Conservation (phyloP, 2,113 vertebrate species). For the Ochotona curzoniae region DNA sequence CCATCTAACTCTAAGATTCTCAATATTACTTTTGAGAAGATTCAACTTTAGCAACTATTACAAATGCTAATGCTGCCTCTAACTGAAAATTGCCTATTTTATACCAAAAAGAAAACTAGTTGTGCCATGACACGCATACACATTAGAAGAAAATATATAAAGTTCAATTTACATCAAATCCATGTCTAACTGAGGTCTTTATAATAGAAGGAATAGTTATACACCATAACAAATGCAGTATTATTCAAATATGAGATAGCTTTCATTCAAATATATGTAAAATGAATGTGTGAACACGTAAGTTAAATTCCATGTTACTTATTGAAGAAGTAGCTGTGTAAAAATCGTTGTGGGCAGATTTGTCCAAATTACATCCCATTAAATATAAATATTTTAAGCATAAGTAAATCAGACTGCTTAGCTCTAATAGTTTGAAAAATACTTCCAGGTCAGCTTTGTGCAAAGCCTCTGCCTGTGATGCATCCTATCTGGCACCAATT, state of each 20-base stretch:
- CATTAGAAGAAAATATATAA: neutral
- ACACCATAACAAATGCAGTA: neutral
- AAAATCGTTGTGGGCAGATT: neutral
- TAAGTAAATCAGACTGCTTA: constrained; percentile 15
- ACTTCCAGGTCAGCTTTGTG: too few relatives aligned
- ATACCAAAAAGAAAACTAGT: constrained; percentile 32
- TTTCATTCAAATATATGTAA: constrained; percentile 40
- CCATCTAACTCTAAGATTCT: constrained; percentile 54
- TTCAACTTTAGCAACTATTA: constrained; percentile 36
- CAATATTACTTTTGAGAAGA: constrained; percentile 43
- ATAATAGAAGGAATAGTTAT: neutral
- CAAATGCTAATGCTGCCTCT: constrained; percentile 14
- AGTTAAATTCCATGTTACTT: constrained; percentile 39
- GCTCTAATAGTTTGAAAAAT: neutral
- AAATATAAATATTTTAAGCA: constrained; percentile 20
- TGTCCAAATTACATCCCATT: neutral
- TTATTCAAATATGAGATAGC: constrained; percentile 6
- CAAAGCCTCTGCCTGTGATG: too few relatives aligned
- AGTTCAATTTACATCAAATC: neutral
- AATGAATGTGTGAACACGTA: neutral
- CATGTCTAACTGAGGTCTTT: neutral
- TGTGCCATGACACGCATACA: neutral
- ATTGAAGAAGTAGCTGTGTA: constrained; percentile 36
- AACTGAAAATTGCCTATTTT: constrained; percentile 56
- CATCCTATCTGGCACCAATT: too few relatives aligned